Evolutionary conservation across 2,888 invertebrate species (phyloP).

Genomic region (Hedya salicella): DNA sequence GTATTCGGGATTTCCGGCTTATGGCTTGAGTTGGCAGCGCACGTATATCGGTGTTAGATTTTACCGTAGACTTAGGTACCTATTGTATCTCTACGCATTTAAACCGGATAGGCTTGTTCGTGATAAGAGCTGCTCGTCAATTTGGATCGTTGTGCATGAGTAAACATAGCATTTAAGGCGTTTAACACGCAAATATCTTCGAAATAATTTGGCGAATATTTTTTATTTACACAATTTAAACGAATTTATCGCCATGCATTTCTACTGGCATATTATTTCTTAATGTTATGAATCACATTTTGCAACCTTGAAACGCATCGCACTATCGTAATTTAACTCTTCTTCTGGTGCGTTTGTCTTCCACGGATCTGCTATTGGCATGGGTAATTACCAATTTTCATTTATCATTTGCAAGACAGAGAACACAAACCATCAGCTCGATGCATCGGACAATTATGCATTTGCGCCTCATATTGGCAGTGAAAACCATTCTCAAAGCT

Average conservation of each 20-base stretch:
- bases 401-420: no score
- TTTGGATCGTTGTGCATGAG: slow-evolving; percentile 24
- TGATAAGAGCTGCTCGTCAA: slow-evolving; percentile 14
- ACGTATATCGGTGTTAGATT: slow-evolving; percentile 2
- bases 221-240: no score
- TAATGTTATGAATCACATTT: no score
- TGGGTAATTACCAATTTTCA: no score
- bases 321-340: no score
- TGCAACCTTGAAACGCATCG: no score
- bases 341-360: no score
- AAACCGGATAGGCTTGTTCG: slow-evolving; percentile 8
- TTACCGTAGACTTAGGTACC: not conserved
- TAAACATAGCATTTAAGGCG: slow-evolving; percentile 16
- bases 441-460: not conserved
- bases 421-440: not conserved
- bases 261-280: no score
- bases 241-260: no score
- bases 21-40: not conserved
- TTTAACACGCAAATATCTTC: not conserved
- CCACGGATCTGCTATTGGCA: no score
- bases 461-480: not conserved
- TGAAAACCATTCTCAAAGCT: not conserved
- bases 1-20: slow-evolving; percentile 35
- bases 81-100: not conserved
- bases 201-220: no score